phyloP scores from a whole-genome alignment of 2,113 vertebrate species.

The Balaeniceps rex region DNA sequence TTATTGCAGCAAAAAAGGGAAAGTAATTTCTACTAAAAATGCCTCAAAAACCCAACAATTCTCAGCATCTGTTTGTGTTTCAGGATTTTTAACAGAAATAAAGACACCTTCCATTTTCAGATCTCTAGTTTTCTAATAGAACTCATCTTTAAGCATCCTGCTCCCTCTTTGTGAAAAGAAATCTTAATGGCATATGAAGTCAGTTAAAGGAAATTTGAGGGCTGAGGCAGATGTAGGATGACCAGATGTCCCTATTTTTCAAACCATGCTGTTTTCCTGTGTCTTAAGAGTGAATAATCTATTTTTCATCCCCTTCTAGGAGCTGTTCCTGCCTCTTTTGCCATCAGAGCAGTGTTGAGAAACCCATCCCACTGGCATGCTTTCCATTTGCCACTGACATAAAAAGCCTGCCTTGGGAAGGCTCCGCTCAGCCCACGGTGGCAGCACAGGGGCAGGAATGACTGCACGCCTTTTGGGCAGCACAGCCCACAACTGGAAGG shows the following conservation, averaged over 20 bases:
- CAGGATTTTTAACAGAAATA: background rate
- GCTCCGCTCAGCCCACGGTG: background rate
- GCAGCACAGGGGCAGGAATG: background rate
- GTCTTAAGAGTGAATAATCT: conserved; percentile 52
- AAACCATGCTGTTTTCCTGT: conserved; percentile 28
- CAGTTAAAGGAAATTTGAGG: conserved; percentile 62
- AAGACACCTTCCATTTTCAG: background rate
- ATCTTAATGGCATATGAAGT: conserved; percentile 49
- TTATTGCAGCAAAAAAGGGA: background rate
- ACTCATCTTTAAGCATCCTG: conserved; percentile 6
- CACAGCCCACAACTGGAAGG: background rate
- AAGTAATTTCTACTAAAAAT: background rate
- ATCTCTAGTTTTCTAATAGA: background rate
- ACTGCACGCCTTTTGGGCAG: background rate
- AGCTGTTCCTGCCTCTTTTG: conserved; percentile 7
- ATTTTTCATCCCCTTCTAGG: conserved; percentile 53
- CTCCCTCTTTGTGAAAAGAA: background rate
- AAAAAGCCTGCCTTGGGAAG: background rate
- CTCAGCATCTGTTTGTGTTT: background rate
- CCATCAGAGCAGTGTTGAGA: conserved; percentile 1
- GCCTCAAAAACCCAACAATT: background rate
- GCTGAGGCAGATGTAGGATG: conserved; percentile 47
- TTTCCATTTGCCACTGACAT: background rate
- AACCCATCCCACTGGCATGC: background rate
- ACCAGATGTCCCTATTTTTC: conserved; percentile 65